A percentile compares a stretch with the other conserved stretches of the same genome.
Evolutionary conservation across 92 coral and sea anemone genomes (phyloP).

Genomic region (Blastomussa wellsi): DNA sequence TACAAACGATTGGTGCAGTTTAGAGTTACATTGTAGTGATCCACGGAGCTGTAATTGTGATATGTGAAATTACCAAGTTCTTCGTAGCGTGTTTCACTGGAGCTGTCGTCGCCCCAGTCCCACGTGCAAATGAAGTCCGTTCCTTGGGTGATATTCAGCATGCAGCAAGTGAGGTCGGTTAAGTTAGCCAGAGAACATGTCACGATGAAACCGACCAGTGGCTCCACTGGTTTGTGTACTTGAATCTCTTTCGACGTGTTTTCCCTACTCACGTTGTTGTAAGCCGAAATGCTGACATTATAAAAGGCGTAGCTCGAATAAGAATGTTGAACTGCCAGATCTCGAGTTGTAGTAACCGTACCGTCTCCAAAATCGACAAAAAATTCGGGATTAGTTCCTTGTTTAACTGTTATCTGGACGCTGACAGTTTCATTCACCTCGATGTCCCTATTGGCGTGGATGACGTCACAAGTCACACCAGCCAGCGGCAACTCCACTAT

Average conservation of each 20-base stretch:
- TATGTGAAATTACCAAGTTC: slow-evolving; percentile 64
- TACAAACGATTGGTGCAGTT: slow-evolving; percentile 87
- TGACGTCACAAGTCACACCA: slow-evolving; percentile 54
- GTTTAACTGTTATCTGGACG: slow-evolving; percentile 37
- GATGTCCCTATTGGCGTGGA: slow-evolving; percentile 75
- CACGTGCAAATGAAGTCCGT: slow-evolving; percentile 87
- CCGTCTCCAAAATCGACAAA: slow-evolving; percentile 80
- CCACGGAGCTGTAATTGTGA: slow-evolving; percentile 68
- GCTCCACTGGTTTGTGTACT: slow-evolving; percentile 88
- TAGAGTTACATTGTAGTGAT: slow-evolving; percentile 53
- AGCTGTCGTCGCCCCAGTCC: slow-evolving; percentile 67
- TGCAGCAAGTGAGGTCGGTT: slow-evolving; percentile 71
- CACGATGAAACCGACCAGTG: slow-evolving; percentile 64
- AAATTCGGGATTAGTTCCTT: slow-evolving; percentile 76
- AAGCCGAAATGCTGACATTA: slow-evolving; percentile 57
- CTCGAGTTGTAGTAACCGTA: slow-evolving; percentile 6
- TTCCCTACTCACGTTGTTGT: slow-evolving; percentile 79
- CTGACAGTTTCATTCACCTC: slow-evolving; percentile 90
- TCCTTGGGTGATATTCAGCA: slow-evolving; percentile 76
- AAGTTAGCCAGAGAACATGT: slow-evolving; percentile 69
- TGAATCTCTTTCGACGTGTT: slow-evolving; percentile 60
- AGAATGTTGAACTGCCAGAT: slow-evolving; percentile 38
- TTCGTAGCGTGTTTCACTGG: slow-evolving; percentile 46
- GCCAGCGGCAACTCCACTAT: slow-evolving; percentile 74
- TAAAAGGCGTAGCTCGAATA: slow-evolving; percentile 59